Conservation (phyloP, 2,113 vertebrate species). For the Protobothrops flavoviridis region DNA sequence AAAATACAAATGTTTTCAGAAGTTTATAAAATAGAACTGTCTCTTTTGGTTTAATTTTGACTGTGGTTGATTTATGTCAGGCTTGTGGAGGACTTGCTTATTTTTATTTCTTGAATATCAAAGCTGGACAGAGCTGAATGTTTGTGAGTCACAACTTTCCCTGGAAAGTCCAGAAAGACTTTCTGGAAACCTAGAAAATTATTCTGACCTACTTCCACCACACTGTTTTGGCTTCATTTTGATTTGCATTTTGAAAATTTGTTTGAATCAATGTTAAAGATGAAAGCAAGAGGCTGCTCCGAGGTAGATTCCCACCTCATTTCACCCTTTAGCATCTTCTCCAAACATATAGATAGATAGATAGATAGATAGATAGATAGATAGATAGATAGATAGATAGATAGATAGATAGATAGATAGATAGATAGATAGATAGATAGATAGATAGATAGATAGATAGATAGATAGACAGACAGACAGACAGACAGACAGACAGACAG, state of each 20-base stretch:
- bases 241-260: background rate
- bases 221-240: background rate
- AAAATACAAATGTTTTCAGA: background rate
- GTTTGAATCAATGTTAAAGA: background rate
- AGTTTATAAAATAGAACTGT: background rate
- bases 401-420: no score
- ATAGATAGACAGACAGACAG: no score
- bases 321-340: background rate
- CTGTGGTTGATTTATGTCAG: background rate
- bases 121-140: background rate
- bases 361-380: no score
- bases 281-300: background rate
- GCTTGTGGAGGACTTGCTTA: background rate
- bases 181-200: background rate
- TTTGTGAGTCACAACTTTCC: background rate
- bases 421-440: no score
- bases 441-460: no score
- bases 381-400: no score
- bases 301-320: background rate
- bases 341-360: no score
- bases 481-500: no score
- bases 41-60: background rate
- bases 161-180: background rate
- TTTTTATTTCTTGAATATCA: background rate
- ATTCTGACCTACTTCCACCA: background rate